Base-by-base conservation (phyloP, 2,113 vertebrate genomes). In the Psittacus erithacus region DNA sequence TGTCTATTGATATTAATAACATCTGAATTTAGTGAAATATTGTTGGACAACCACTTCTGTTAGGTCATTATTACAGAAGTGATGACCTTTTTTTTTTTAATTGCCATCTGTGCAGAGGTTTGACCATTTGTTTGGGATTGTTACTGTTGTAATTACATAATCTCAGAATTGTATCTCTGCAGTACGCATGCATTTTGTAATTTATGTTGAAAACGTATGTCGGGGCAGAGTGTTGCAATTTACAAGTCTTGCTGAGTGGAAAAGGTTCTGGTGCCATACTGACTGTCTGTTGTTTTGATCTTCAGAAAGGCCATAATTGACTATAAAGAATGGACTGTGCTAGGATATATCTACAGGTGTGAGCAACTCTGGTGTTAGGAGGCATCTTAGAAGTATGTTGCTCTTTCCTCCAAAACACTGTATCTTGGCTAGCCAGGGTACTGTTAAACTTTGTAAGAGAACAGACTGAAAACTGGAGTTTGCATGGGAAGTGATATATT, bases 161-260 rank as follows among this genome's bases (percentile, higher is more conserved):
- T 35, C 31, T 89, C 31, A 50, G 31, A 82, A 69, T 44, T 52
- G 4, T 7, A 28, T 31, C 13, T 55, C 23, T 83, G 13, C 25
- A 52, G 29, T 28, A 23, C 44, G 13, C 12, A 15, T 5, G 2
- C 18, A 25, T 52, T 85, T 77, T 78, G 39, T 14, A 83, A n/a
- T 59, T 39, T 31, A 3, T 68, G 12, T 52, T 77, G 41, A 62
- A 91, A 74, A 46, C 0, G 0, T 31, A 4, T 9, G 3, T 60
- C 83, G 50, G 11, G 18, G 27, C 27, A 60, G 23, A 63, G 28
- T 62, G 20, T 53, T 84, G 31, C 38, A 67, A 22, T 16, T 80
- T 25, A 17, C 0, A 2, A 67, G 4, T 47, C 10, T 55, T 96
- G 23, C n/a, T 78, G 15, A 4, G 9, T 33, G 7, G 7, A 55